A percentile compares a stretch with the other conserved stretches of the same genome.
Conservation (phyloP, 1,140 invertebrate species). For the Geopemphigus sp. region DNA sequence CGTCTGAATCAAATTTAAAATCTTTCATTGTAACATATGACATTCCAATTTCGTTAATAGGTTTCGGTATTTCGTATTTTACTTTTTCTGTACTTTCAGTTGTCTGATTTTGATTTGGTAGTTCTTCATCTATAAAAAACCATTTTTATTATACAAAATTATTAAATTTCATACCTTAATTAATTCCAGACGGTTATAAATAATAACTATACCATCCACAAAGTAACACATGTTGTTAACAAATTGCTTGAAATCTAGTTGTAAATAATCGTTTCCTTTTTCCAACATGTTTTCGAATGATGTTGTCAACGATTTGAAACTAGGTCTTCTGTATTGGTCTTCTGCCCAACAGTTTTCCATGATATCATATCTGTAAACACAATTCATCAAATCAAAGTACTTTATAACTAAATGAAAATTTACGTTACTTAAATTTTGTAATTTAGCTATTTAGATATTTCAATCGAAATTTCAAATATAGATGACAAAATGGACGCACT, state of each 20-base stretch:
- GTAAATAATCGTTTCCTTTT: constrained; percentile 69
- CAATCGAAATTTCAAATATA: too few species aligned
- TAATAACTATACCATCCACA: constrained; percentile 19
- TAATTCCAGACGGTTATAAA: background rate
- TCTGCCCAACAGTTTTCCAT: constrained; percentile 80
- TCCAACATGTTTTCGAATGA: constrained; percentile 69
- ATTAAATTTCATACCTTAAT: background rate
- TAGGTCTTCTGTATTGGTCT: constrained; percentile 69
- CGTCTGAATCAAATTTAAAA: constrained; percentile 31
- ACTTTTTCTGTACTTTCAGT: background rate
- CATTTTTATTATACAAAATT: background rate
- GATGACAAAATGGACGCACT: too few species aligned
- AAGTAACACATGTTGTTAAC: constrained; percentile 43
- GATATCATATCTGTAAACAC: constrained; percentile 56
- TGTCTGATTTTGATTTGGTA: constrained; percentile 9
- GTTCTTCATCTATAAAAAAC: constrained; percentile 5
- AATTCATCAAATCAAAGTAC: background rate
- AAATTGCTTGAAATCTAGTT: constrained; percentile 59
- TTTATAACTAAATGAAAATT: too few species aligned
- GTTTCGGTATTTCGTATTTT: constrained; percentile 32
- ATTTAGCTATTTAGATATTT: too few species aligned
- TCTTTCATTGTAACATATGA: constrained; percentile 44
- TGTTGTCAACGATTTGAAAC: constrained; percentile 67
- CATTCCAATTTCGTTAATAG: constrained; percentile 12
- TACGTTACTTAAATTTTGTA: too few species aligned